A percentile compares a stretch with the other conserved stretches of the same genome.
phyloP scores from a whole-genome alignment of 1,140 invertebrate genomes.

The Metaphire vulgaris region DNA sequence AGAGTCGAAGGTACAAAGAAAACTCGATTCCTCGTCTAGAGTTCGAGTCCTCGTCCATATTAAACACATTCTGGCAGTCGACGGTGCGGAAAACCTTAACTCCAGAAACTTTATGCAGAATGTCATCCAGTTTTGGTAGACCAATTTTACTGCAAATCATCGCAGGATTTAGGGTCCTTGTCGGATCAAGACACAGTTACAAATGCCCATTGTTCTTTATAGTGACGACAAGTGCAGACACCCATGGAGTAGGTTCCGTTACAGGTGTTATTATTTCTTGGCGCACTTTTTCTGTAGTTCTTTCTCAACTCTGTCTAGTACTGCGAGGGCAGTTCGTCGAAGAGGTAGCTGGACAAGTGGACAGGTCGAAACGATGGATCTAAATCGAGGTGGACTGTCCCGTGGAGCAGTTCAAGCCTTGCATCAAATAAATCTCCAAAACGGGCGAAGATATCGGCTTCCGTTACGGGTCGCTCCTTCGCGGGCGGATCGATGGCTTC shows the following conservation, averaged over 20 bases:
- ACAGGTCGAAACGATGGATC: constrained; percentile 20
- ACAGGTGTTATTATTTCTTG: constrained; percentile 32
- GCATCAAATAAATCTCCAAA: constrained; percentile 19
- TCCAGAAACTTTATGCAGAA: constrained; percentile 32
- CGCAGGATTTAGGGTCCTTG: constrained; percentile 34
- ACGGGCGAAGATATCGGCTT: not conserved
- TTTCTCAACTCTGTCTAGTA: constrained; percentile 22
- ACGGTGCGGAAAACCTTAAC: constrained; percentile 34
- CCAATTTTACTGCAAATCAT: constrained; percentile 31
- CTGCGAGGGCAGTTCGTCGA: constrained; percentile 24
- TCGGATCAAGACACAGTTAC: constrained; percentile 35
- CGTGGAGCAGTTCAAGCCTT: constrained; percentile 13
- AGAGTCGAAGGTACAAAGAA: constrained; percentile 35
- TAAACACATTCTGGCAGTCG: constrained; percentile 33
- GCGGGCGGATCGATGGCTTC: not conserved
- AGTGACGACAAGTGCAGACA: constrained; percentile 32
- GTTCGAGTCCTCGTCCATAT: constrained; percentile 32
- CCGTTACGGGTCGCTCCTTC: not conserved
- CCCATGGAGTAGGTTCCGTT: constrained; percentile 32
- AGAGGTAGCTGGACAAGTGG: constrained; percentile 22
- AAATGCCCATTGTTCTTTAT: constrained; percentile 32
- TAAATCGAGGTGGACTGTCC: constrained; percentile 21
- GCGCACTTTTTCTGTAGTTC: constrained; percentile 27
- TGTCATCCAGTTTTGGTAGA: constrained; percentile 34
- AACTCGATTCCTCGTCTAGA: constrained; percentile 33